Conservation (phyloP, 2,888 invertebrate species). For the Spatulosminthurus flaviceps region DNA sequence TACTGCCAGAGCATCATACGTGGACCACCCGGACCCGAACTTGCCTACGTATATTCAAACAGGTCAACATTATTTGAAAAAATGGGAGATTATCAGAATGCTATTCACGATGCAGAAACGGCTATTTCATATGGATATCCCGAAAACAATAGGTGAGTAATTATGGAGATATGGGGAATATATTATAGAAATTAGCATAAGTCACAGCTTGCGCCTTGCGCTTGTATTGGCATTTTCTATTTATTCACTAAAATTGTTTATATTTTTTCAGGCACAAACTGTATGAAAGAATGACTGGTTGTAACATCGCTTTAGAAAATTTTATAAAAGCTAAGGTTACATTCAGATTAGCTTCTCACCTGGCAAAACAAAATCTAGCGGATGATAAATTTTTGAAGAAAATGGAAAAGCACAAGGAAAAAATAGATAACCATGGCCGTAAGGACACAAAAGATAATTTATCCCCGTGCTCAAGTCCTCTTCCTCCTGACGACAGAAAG, state of each 20-base stretch:
- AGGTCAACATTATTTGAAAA: slow-evolving; percentile 75
- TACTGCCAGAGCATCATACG: slow-evolving; percentile 79
- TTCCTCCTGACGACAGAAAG: not conserved
- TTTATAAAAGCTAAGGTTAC: slow-evolving; percentile 74
- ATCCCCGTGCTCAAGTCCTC: not conserved
- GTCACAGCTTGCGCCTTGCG: too few relatives aligned
- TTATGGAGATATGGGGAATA: too few relatives aligned
- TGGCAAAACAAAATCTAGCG: slow-evolving; percentile 67
- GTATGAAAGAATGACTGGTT: slow-evolving; percentile 74
- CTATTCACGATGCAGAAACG: slow-evolving; percentile 75
- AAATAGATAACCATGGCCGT: slow-evolving; percentile 45
- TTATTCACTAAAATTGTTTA: too few relatives aligned
- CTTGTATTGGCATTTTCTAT: too few relatives aligned
- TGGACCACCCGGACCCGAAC: slow-evolving; percentile 75
- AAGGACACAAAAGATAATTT: not conserved
- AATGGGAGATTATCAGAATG: slow-evolving; percentile 71
- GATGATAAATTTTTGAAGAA: slow-evolving; percentile 58
- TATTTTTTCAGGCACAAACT: slow-evolving; percentile 71
- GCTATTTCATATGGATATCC: slow-evolving; percentile 77
- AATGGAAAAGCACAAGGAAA: slow-evolving; percentile 53
- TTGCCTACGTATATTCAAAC: slow-evolving; percentile 75
- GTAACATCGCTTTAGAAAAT: slow-evolving; percentile 71
- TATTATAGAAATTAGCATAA: too few relatives aligned
- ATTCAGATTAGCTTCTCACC: slow-evolving; percentile 72
- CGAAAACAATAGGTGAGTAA: slow-evolving; percentile 54